A percentile compares a stretch with the other conserved stretches of the same genome.
Conservation (phyloP, 1,140 invertebrate genomes). For the Platorchestia sp. region DNA sequence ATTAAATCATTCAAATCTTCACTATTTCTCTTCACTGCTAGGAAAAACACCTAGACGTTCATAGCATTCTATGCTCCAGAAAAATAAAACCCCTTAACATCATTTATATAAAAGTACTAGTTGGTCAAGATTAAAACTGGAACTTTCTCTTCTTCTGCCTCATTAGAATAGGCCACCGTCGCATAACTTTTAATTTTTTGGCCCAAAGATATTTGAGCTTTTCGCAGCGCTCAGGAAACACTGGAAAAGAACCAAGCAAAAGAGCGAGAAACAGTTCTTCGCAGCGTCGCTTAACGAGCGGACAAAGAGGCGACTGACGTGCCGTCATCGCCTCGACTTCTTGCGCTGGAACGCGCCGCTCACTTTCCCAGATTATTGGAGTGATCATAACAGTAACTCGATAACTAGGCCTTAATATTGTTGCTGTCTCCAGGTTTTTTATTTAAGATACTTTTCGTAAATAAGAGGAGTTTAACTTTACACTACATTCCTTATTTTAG, state of each 20-base stretch:
- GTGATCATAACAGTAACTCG: neutral
- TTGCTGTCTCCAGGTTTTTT: neutral
- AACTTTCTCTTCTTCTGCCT: neutral
- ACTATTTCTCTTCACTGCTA: neutral
- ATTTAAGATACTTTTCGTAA: neutral
- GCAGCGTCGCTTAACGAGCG: neutral
- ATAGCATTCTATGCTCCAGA: neutral
- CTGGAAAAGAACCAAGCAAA: neutral
- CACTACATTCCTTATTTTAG: too few species aligned
- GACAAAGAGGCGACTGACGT: neutral
- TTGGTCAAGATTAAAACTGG: neutral
- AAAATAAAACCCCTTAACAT: neutral
- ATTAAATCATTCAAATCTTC: neutral
- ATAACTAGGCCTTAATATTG: neutral
- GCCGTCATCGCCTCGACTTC: slow-evolving; percentile 5
- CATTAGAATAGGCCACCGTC: neutral
- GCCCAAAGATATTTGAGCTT: neutral
- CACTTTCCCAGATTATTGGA: neutral
- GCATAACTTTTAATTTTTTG: neutral
- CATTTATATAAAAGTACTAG: neutral
- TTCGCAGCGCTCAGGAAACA: neutral
- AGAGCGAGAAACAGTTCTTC: neutral
- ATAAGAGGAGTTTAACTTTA: too few species aligned
- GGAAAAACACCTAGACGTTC: neutral
- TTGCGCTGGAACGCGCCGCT: neutral